Conservation (phyloP, 2,797 vertebrate species). For the Leuciscus waleckii region DNA sequence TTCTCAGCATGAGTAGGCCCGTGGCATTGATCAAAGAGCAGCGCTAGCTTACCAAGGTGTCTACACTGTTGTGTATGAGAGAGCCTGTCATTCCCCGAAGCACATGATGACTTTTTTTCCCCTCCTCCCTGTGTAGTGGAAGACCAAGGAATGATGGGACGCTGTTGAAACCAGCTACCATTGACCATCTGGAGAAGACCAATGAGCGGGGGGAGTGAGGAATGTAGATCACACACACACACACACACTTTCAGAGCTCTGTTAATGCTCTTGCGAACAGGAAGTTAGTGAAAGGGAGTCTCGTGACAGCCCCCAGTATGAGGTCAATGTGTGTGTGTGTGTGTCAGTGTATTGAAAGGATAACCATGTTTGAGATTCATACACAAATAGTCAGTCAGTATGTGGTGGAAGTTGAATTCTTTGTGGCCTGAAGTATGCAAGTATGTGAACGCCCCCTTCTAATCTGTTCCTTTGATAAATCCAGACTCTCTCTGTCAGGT, state of each 20-base stretch:
- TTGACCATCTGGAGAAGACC: slow-evolving; percentile 37
- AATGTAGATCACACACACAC: slow-evolving; percentile 22
- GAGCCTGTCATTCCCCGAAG: slow-evolving; percentile 22
- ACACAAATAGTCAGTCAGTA: background rate
- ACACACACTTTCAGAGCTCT: slow-evolving; percentile 30
- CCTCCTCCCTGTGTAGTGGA: slow-evolving; percentile 40
- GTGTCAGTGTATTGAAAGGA: slow-evolving; percentile 6
- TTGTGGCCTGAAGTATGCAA: background rate
- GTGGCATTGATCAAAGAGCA: slow-evolving; percentile 40
- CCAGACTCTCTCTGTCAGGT: slow-evolving; percentile 2
- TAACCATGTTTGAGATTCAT: slow-evolving; percentile 10
- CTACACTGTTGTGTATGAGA: slow-evolving; percentile 9
- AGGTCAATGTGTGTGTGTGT: background rate
- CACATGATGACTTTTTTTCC: slow-evolving; percentile 22
- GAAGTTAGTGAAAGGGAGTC: slow-evolving; percentile 13
- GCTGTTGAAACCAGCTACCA: background rate
- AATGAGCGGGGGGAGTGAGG: background rate
- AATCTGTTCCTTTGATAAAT: slow-evolving; percentile 11
- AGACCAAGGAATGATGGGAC: background rate
- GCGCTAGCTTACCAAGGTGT: slow-evolving; percentile 17
- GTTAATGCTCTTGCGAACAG: slow-evolving; percentile 32
- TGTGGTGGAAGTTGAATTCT: background rate
- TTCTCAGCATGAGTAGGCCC: background rate
- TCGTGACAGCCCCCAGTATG: slow-evolving; percentile 6
- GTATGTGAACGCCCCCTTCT: background rate